Percentiles rank a stretch among this genome's conserved stretches.
Conservation (phyloP, 2,113 vertebrate species). For the Paramormyrops kingsleyae region DNA sequence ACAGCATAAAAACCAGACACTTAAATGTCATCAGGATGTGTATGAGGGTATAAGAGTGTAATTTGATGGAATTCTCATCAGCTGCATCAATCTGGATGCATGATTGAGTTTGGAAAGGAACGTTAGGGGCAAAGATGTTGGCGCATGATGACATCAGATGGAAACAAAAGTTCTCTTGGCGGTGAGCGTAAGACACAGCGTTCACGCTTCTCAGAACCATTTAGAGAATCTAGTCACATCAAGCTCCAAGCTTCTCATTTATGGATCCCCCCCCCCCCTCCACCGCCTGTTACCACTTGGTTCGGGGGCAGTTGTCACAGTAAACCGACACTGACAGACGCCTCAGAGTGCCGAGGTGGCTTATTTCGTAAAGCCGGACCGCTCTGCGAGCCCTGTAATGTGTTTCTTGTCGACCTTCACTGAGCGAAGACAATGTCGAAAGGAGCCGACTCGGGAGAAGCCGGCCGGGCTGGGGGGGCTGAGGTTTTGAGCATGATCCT, state of each 20-base stretch:
- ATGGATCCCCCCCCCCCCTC: not conserved
- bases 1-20: not conserved
- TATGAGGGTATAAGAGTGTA: not conserved
- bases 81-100: not conserved
- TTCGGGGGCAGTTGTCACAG: slow-evolving; percentile 8
- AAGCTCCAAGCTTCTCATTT: not conserved
- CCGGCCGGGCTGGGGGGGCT: not conserved
- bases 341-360: not conserved
- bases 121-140: not conserved
- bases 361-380: slow-evolving; percentile 24
- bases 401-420: slow-evolving; percentile 45
- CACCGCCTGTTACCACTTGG: not conserved
- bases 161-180: not conserved
- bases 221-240: not conserved
- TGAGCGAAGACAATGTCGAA: slow-evolving; percentile 44
- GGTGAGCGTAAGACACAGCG: not conserved
- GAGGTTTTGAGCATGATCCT: slow-evolving; percentile 24
- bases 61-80: not conserved
- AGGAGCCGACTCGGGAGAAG: not conserved
- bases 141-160: not conserved
- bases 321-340: slow-evolving; percentile 22
- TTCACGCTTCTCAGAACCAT: not conserved
- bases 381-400: slow-evolving; percentile 1
- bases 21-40: not conserved
- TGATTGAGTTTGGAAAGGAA: not conserved